Conservation (phyloP, 2,888 invertebrate genomes). For the Julus scandinavius region DNA sequence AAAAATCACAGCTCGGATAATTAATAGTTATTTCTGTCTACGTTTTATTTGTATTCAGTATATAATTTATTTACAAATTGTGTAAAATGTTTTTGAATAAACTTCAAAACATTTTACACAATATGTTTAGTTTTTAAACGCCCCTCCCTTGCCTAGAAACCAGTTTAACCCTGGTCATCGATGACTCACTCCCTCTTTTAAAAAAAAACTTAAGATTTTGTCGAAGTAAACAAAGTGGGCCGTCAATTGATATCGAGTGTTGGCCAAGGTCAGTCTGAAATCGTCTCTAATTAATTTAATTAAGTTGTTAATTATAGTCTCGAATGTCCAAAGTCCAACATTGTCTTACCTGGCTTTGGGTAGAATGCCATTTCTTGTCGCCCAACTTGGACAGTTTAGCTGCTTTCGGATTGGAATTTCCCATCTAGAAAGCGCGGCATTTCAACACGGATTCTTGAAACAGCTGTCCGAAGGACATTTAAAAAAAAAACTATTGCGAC, state of each 20-base stretch:
- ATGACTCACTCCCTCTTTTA: background rate
- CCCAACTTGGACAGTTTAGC: constrained; percentile 56
- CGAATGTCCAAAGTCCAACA: background rate
- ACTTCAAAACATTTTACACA: too few relatives aligned
- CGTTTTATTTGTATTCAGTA: too few relatives aligned
- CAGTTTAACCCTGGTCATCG: background rate
- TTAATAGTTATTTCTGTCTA: too few relatives aligned
- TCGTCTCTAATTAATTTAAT: too few relatives aligned
- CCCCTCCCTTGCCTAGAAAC: background rate
- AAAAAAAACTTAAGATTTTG: too few relatives aligned
- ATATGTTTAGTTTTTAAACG: background rate
- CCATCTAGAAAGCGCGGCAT: constrained; percentile 52
- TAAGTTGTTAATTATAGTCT: too few relatives aligned
- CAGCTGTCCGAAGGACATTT: background rate
- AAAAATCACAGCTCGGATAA: too few relatives aligned
- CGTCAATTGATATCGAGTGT: background rate
- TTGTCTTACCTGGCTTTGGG: constrained; percentile 56
- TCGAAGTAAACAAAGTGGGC: too few relatives aligned
- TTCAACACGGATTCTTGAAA: background rate
- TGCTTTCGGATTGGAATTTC: constrained; percentile 56
- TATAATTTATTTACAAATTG: too few relatives aligned
- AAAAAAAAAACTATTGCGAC: background rate
- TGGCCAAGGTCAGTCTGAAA: background rate
- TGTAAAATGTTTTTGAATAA: too few relatives aligned
- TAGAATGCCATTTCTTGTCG: constrained; percentile 57